Base-by-base conservation (phyloP, 2,113 vertebrate genomes). In the Cisticola juncidis region DNA sequence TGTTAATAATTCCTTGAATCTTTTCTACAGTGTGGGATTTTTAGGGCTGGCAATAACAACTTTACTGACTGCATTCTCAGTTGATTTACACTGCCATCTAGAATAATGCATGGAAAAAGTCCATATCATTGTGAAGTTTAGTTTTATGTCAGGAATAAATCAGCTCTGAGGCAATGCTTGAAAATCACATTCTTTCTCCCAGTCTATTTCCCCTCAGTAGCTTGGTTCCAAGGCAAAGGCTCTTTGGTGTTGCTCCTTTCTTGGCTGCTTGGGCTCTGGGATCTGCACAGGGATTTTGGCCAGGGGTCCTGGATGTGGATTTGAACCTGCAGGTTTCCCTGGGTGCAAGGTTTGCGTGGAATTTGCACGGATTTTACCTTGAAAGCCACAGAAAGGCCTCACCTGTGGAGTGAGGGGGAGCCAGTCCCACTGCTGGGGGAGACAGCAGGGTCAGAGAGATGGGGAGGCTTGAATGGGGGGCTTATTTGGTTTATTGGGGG, bases 11-110 rank as follows among this genome's bases (percentile, higher is more conserved):
- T 58, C 85, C 26, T 62, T 29, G 44, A 7, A 12, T 64, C 33
- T 86, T 82, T 73, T 16, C 88, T 5, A 2, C 3, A n/a, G 42
- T 9, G 64, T 11, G 51, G 79, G 65, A 47, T 82, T 93, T 96
- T 88, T 77, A 62, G 54, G 69, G 80, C 40, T 51, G 81, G 82
- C 90, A 88, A 60, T 86, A 90, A 92, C 76, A 93, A 86, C 79
- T 93, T 93, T 56, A 85, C 71, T 70, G 94, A 15, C 81, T 91
- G 87, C 38, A 6, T 44, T 28, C 62, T 54, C 61, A 1, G 85
- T 58, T 93, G 95, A 90, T 95, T 91, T 82, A 95, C 81, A 86
- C 84, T 91, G 91, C 90, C 84, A 94, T 82, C 84, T 92, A 91
- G 94, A 95, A 92, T 76, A 90, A 96, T 31, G 73, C 84, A 54